These are phyloP conservation scores for Hephaestus fuliginosus DNA, from an alignment of 2,797 vertebrate species.

Conservation along the genomic window DNA sequence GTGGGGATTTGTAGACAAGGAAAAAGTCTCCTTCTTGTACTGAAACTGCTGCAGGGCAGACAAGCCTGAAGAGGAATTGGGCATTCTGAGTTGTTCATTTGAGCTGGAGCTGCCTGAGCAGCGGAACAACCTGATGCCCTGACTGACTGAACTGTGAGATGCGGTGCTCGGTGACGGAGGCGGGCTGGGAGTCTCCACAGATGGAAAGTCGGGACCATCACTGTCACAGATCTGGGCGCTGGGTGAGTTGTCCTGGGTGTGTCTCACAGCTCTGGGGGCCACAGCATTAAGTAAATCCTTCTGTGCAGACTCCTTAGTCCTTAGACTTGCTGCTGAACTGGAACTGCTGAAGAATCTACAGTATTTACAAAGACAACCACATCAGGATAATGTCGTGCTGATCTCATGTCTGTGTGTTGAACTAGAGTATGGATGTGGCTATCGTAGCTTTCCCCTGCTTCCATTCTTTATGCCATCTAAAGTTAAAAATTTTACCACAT, in stretches of 20 bases:
- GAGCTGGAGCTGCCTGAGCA: slow-evolving; percentile 79
- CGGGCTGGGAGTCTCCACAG: slow-evolving; percentile 68
- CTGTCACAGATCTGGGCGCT: slow-evolving; percentile 23
- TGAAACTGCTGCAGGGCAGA: slow-evolving; percentile 82
- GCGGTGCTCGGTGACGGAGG: slow-evolving; percentile 33
- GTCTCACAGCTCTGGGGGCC: not conserved
- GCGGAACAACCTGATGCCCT: slow-evolving; percentile 80
- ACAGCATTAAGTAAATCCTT: slow-evolving; percentile 23
- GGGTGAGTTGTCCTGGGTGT: not conserved
- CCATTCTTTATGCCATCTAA: too few species aligned
- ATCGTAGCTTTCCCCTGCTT: not conserved
- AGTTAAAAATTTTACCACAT: too few species aligned
- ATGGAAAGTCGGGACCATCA: slow-evolving; percentile 25
- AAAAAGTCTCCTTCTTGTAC: slow-evolving; percentile 68
- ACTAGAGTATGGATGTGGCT: not conserved
- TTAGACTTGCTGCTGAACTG: slow-evolving; percentile 27
- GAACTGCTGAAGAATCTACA: slow-evolving; percentile 90
- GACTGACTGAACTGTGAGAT: slow-evolving; percentile 49
- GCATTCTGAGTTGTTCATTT: slow-evolving; percentile 42
- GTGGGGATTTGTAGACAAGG: slow-evolving; percentile 1
- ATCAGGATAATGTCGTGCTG: not conserved
- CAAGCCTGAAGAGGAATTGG: slow-evolving; percentile 52
- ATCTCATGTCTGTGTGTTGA: not conserved
- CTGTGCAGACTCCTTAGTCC: slow-evolving; percentile 35
- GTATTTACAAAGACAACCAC: slow-evolving; percentile 13